Percentiles rank a stretch among this genome's conserved stretches.
phyloP scores from a whole-genome alignment of 2,888 invertebrate genomes.

The Platynereis dumerilii region DNA sequence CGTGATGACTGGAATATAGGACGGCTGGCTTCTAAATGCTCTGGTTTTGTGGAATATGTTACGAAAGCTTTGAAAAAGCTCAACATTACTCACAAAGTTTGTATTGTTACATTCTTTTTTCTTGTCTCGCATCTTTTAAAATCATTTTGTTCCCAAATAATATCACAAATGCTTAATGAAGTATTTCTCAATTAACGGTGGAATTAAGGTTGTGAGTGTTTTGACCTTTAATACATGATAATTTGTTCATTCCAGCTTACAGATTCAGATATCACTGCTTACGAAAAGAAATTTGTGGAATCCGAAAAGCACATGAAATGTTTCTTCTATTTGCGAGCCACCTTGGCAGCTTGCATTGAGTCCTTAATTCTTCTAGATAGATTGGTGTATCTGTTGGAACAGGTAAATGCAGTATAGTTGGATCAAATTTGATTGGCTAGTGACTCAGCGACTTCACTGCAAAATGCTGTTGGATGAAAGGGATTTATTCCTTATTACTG shows the following conservation, averaged over 20 bases:
- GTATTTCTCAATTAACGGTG: too few relatives aligned
- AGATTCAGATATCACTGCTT: conserved; percentile 14
- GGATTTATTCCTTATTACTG: too few relatives aligned
- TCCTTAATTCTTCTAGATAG: conserved; percentile 83
- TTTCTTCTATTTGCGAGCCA: conserved; percentile 79
- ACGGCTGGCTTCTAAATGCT: conserved; percentile 69
- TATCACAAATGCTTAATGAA: too few relatives aligned
- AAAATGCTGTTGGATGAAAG: too few relatives aligned
- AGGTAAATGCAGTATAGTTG: conserved; percentile 63
- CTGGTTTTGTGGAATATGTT: conserved; percentile 75
- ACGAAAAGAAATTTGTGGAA: conserved; percentile 13
- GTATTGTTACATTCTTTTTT: too few relatives aligned
- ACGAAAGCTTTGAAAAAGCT: conserved; percentile 73
- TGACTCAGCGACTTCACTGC: too few relatives aligned
- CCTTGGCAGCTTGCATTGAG: conserved; percentile 82
- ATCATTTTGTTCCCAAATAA: too few relatives aligned
- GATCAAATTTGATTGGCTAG: too few relatives aligned
- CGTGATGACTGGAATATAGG: conserved; percentile 53
- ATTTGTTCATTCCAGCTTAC: conserved; percentile 19
- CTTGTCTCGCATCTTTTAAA: too few relatives aligned
- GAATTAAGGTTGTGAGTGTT: too few relatives aligned
- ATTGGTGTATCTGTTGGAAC: conserved; percentile 76
- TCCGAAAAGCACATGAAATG: conserved; percentile 42
- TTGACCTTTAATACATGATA: too few relatives aligned
- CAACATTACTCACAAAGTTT: conserved; percentile 59